Evolutionary conservation across 2,797 vertebrate species (phyloP).

Genomic region (Synanceia verrucosa): DNA sequence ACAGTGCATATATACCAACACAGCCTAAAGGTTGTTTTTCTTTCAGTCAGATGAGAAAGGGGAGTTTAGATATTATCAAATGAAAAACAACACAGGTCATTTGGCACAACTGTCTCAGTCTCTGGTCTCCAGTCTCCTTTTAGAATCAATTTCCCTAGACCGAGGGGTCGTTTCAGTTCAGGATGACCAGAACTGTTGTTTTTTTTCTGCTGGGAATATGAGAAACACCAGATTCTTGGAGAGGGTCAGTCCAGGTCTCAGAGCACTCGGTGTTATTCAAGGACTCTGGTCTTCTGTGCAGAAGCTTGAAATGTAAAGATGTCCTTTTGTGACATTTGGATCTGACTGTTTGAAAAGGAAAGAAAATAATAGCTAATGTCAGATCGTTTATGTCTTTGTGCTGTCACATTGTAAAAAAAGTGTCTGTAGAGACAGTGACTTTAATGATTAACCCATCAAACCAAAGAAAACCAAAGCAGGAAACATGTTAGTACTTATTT

Average conservation of each 20-base stretch:
- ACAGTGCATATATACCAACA: neutral
- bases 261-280: slow-evolving; percentile 27
- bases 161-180: slow-evolving; percentile 27
- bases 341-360: slow-evolving; percentile 31
- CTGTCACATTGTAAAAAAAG: slow-evolving; percentile 2
- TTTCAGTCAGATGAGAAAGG: neutral
- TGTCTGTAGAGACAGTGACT: neutral
- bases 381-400: slow-evolving; percentile 26
- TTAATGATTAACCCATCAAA: slow-evolving; percentile 1
- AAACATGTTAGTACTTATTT: neutral
- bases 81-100: slow-evolving; percentile 39
- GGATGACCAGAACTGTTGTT: slow-evolving; percentile 12
- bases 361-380: slow-evolving; percentile 30
- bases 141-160: slow-evolving; percentile 32
- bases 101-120: neutral
- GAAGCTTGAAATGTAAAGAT: slow-evolving; percentile 9
- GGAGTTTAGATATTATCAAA: slow-evolving; percentile 31
- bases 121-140: slow-evolving; percentile 19
- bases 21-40: slow-evolving; percentile 16
- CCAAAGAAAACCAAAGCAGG: neutral
- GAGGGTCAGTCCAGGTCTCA: slow-evolving; percentile 42
- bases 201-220: slow-evolving; percentile 31
- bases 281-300: slow-evolving; percentile 25
- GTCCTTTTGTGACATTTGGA: slow-evolving; percentile 45
- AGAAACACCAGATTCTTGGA: slow-evolving; percentile 38